Evolutionary conservation across 2,888 invertebrate species (phyloP), one percentile per base, ranked within the genome.

Genomic region (Silvanus unidentatus): DNA sequence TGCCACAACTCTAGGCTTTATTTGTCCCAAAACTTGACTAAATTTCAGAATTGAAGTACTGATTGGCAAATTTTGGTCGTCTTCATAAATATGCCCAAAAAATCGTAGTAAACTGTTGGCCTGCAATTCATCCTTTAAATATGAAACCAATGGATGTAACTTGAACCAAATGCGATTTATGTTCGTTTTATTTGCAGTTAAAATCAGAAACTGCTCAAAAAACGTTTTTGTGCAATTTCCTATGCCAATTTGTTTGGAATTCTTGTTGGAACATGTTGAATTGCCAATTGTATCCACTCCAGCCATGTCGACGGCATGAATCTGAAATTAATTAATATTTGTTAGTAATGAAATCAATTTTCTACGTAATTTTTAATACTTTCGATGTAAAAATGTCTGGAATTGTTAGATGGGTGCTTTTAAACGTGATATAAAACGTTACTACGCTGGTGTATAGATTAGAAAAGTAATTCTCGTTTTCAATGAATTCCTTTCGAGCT

Each of bases 251-350:
- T 73, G 68, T 2, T 44, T 48, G 2, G 60, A 51, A 10, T 60
- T 55, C 53, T 73, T 74, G 44, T 58, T 59, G 9, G 54, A 40
- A 28, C 62, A 64, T 22, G 57, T 55, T 1, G 50, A 27, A 43
- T 68, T 68, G 16, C 70, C 69, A 1, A 58, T 49, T 16, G 60
- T 66, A 35, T 72, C 73, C 6, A 58, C 64, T 10, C 74, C 75
- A 27, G 71, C 73, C 58, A 73, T 60, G 57, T 75, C 75, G 12
- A 74, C 65, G 15, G 74, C 48, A 50, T 74, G 73, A 37, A 75
- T 52, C 73, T 74, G 47, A 8, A 52, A n/a, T n/a, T n/a, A n/a
- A n/a, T n/a, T n/a, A n/a, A n/a, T n/a, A n/a, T n/a, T n/a, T n/a
- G n/a, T n/a, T n/a, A n/a, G n/a, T n/a, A n/a, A n/a, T 22, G 22